These are phyloP conservation scores for Nyctibius bracteatus DNA, from an alignment of 2,113 vertebrate genomes.

Conservation along the genomic window DNA sequence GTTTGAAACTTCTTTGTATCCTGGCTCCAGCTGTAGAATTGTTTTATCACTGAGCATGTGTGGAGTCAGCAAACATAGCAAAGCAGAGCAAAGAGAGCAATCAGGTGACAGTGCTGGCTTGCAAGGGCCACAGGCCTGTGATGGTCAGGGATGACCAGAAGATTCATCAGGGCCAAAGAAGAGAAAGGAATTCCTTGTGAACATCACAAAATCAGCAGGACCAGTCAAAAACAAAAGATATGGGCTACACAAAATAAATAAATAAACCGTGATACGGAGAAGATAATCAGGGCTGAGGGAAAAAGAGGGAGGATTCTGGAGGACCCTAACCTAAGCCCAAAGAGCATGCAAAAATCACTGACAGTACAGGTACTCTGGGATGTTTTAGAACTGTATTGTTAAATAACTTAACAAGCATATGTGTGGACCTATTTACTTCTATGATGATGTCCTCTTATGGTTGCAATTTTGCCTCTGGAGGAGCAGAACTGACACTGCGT, in stretches of 20 bases:
- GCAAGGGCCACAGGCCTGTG: not conserved
- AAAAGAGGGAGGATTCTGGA: not conserved
- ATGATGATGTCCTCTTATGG: not conserved
- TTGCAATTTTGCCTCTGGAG: not conserved
- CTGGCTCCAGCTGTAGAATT: not conserved
- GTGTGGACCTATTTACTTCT: not conserved
- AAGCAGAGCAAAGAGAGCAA: not conserved
- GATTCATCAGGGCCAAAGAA: not conserved
- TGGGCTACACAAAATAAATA: not conserved
- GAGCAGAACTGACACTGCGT: not conserved
- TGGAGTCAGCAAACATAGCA: not conserved
- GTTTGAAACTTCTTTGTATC: not conserved
- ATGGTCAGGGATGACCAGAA: not conserved
- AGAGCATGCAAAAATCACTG: not conserved
- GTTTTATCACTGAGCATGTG: fast-evolving
- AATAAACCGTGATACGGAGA: not conserved
- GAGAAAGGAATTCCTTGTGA: not conserved
- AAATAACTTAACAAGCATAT: not conserved
- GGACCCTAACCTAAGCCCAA: not conserved
- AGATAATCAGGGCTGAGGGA: not conserved
- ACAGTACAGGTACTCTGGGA: not conserved
- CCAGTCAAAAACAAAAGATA: not conserved
- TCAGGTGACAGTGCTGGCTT: not conserved
- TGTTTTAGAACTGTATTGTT: not conserved
- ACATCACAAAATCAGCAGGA: not conserved